Base-by-base conservation (phyloP, 2,888 invertebrate genomes). In the Lithophane semibrunnea region DNA sequence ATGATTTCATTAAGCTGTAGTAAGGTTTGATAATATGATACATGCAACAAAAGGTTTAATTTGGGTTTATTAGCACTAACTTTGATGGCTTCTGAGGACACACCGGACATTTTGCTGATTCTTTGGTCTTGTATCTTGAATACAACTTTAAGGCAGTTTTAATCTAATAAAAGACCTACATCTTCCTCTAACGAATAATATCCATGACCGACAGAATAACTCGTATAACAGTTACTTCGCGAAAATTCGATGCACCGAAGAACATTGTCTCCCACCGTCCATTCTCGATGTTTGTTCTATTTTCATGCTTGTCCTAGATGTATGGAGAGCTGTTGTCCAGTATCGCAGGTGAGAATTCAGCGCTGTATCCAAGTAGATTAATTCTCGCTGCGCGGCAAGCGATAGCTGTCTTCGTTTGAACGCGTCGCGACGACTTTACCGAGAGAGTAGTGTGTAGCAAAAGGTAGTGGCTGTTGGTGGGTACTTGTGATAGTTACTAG, bases 371-470 rank as follows among this genome's bases (percentile, higher is more conserved):
- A 63, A 73, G 54, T 37, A 78, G 79, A 88, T 88, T 84, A 87
- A 86, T 88, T 82, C 73, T 69, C 79, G 60, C 72, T 79, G 84
- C 84, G 79, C 67, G 63, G 66, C 79, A 76, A 82, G 65, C 75
- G 86, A 84, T 82, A 74, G 79, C 80, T 86, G 81, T 78, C 81
- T 84, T 71, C 68, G 80, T 77, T 80, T 56, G 63, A 81, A 80
- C 77, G 77, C 84, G 70, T 76, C 58, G 72, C 70, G 71, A 71
- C 74, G 66, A 80, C 72, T 82, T 79, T 63, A 64, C 67, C 71
- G 37, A 42, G 42, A 54, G 63, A 67, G 13, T 42, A 2, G 24
- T 44, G 24, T 42, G 67, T 24, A 24, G 87, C 29, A 12, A 18
- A 65, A 75, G 58, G 2, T 16, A 70, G 9, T 13, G 10, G 12